These are phyloP conservation scores for Crocuta crocuta DNA, from an alignment of 2,113 vertebrate genomes.

Conservation along the genomic window DNA sequence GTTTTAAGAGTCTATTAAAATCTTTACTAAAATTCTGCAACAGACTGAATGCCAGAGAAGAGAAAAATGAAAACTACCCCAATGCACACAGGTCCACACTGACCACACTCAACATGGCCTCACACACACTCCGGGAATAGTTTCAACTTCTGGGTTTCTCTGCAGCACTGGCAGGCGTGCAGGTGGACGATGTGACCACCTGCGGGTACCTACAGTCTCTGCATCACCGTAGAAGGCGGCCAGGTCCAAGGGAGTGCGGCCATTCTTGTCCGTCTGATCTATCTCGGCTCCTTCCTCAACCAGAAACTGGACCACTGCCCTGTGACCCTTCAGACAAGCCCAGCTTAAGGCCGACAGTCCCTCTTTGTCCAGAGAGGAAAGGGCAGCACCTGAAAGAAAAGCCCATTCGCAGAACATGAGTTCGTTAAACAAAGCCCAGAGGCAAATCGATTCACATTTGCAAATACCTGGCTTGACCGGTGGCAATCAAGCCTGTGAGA, in stretches of 20 bases:
- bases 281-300: constrained; percentile 95
- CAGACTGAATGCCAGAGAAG: neutral
- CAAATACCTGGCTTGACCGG: accelerated
- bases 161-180: neutral
- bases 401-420: neutral
- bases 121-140: accelerated
- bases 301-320: constrained; percentile 94
- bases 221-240: constrained; percentile 98
- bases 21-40: neutral
- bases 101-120: neutral
- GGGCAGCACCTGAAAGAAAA: constrained; percentile 89
- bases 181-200: accelerated
- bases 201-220: constrained; percentile 92
- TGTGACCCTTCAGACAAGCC: constrained; percentile 98
- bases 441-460: accelerated
- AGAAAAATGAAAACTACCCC: neutral
- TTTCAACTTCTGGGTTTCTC: neutral
- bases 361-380: constrained; percentile 96
- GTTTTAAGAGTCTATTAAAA: neutral
- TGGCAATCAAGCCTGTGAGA: accelerated
- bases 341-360: constrained; percentile 97
- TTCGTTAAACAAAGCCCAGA: accelerated
- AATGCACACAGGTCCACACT: accelerated
- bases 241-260: constrained; percentile 96
- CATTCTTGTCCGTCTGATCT: constrained; percentile 98